Evolutionary conservation across 1,140 invertebrate genomes (phyloP).

Genomic region (Bombus haemorrhoidalis): DNA sequence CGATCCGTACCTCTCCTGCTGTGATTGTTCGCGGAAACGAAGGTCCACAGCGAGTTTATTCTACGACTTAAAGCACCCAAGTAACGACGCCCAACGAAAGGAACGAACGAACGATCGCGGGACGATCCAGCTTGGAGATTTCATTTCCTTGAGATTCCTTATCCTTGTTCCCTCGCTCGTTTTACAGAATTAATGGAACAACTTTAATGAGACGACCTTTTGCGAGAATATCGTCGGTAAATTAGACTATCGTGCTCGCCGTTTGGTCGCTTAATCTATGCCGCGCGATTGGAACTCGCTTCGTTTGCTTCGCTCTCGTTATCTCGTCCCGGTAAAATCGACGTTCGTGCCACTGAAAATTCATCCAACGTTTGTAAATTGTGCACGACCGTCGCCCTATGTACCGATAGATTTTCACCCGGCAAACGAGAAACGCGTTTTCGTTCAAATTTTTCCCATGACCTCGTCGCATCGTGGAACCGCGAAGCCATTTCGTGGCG

Average conservation of each 20-base stretch:
- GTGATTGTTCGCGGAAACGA: too few species aligned
- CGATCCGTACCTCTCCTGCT: too few species aligned
- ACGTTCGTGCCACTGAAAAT: neutral
- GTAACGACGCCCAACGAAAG: neutral
- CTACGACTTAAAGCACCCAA: neutral
- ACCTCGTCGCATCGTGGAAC: too few species aligned
- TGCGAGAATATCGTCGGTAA: constrained; percentile 3
- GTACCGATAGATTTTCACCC: too few species aligned
- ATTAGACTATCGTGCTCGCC: constrained; percentile 26
- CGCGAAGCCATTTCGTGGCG: too few species aligned
- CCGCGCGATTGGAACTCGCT: neutral
- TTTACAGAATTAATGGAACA: constrained; percentile 40
- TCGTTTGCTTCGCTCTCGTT: neutral
- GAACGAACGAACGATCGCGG: constrained; percentile 1
- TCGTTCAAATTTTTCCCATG: too few species aligned
- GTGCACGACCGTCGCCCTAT: neutral
- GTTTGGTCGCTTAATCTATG: constrained; percentile 19
- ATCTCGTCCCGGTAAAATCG: neutral
- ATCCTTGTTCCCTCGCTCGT: constrained; percentile 11
- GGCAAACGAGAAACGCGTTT: too few species aligned
- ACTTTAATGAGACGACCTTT: constrained; percentile 44
- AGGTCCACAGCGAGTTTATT: neutral
- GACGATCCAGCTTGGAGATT: neutral
- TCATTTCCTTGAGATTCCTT: constrained; percentile 34
- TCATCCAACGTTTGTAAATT: neutral